Evolutionary conservation across 2,888 invertebrate species (phyloP), one percentile per base, ranked within the genome.

Genomic region (Rhogogaster chlorosoma): DNA sequence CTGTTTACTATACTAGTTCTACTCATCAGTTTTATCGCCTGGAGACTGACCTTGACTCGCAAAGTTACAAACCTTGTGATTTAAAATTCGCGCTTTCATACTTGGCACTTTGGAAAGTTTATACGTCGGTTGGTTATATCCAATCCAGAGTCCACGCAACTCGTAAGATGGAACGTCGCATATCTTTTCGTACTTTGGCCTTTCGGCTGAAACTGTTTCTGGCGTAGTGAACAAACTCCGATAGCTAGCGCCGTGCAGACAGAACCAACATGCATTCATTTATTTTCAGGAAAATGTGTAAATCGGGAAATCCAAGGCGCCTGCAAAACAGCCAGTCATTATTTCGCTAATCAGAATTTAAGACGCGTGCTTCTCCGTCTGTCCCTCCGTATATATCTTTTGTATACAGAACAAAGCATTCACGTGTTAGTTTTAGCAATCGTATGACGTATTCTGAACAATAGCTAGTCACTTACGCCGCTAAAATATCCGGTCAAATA

Each of bases 251-350:
- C 67, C 67, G 32, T 15, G 67, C 18, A 32, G 15, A 32, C 26
- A 67, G 32, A 67, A 67, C 67, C 18, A 67, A 29, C 26, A 15
- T 18, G 15, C 18, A 57, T 26, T 38, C 36, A 36, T 80, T 57
- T 80, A 80, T 80, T 61, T 61, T 61, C 80, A 80, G 61, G 57
- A 36, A 80, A 38, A 80, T 45, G 80, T 80, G 22, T 80, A 80
- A 80, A 61, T 61, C 22, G 80, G 80, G 64, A 80, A 61, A 61
- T 61, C 38, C 61, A 18, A 49, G 77, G 61, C 38, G 61, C 22
- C 64, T 36, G 57, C 80, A 83, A 70, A 67, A 67, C 67, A 42
- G 83, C 83, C 49, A 83, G 83, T 83, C 83, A 83, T 83, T 45
- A 42, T 26, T 45, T 42, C 67, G 83, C 26, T 49, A 45, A 70